Percentiles rank a stretch among this genome's conserved stretches.
Evolutionary conservation across 2,888 invertebrate genomes (phyloP).

Genomic region (Calameuta idolon): DNA sequence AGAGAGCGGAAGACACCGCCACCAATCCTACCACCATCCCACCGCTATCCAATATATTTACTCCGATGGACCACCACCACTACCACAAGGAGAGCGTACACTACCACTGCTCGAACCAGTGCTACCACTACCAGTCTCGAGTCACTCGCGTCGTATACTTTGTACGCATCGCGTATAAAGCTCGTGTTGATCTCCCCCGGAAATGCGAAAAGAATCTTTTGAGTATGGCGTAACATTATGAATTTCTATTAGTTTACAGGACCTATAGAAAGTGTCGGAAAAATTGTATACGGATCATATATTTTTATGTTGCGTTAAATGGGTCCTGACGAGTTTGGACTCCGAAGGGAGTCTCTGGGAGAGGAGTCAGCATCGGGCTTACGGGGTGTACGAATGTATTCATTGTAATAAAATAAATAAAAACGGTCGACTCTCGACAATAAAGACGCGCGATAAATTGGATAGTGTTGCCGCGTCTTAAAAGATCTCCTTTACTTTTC

Average conservation of each 20-base stretch:
- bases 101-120: conserved; percentile 25
- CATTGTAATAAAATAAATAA: neutral
- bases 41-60: conserved; percentile 52
- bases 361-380: neutral
- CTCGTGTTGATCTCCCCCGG: conserved; percentile 26
- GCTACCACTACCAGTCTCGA: conserved; percentile 22
- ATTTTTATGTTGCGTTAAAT: neutral
- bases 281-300: neutral
- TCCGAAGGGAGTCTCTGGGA: neutral
- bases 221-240: neutral
- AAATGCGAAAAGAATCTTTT: neutral
- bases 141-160: conserved; percentile 29
- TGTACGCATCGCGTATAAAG: conserved; percentile 27
- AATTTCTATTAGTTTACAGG: neutral
- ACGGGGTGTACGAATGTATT: neutral
- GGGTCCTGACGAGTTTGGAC: neutral
- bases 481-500: conserved; percentile 47
- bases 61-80: conserved; percentile 59
- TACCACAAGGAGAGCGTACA: conserved; percentile 34
- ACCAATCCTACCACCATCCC: conserved; percentile 53
- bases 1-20: conserved; percentile 63
- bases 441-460: conserved; percentile 45
- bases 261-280: neutral
- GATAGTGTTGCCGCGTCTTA: conserved; percentile 31
- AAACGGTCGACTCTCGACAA: conserved; percentile 16